phyloP scores from a whole-genome alignment of 2,888 invertebrate genomes.

The Oscheius onirici region DNA sequence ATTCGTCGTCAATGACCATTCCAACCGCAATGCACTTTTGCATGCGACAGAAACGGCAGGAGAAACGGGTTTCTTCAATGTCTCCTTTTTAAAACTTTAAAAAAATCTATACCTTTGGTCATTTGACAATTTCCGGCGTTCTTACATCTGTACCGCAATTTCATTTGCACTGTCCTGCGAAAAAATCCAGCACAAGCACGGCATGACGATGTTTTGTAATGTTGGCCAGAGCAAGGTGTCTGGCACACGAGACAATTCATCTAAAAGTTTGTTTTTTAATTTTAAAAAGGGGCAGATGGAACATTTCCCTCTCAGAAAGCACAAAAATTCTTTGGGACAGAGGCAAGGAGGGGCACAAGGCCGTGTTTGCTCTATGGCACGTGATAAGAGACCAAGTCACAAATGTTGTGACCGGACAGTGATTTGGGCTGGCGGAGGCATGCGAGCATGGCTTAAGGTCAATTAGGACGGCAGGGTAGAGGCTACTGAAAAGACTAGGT shows the following conservation, averaged over 20 bases:
- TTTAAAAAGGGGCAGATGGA: background rate
- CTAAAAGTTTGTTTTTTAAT: background rate
- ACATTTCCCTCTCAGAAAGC: background rate
- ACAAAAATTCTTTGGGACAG: background rate
- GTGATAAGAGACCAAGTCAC: background rate
- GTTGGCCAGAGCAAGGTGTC: background rate
- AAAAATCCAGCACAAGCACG: conserved; percentile 19
- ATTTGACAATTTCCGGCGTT: background rate
- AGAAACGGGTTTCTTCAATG: background rate
- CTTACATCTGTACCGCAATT: conserved; percentile 11
- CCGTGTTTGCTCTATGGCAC: background rate
- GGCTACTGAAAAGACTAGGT: too few relatives aligned
- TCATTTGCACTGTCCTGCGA: background rate
- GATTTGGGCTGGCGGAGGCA: background rate
- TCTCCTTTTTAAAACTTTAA: background rate
- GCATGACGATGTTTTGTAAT: background rate
- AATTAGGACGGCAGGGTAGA: too few relatives aligned
- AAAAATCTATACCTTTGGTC: background rate
- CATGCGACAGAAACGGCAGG: conserved; percentile 13
- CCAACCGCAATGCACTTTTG: conserved; percentile 18
- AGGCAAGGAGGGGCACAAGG: background rate
- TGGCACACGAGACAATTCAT: conserved; percentile 12
- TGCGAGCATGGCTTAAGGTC: background rate
- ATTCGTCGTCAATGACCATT: conserved; percentile 4
- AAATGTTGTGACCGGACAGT: background rate